Percentiles rank a stretch among this genome's conserved stretches.
These are phyloP conservation scores for Myiozetetes cayanensis DNA, from an alignment of 2,113 vertebrate species.

Conservation along the genomic window DNA sequence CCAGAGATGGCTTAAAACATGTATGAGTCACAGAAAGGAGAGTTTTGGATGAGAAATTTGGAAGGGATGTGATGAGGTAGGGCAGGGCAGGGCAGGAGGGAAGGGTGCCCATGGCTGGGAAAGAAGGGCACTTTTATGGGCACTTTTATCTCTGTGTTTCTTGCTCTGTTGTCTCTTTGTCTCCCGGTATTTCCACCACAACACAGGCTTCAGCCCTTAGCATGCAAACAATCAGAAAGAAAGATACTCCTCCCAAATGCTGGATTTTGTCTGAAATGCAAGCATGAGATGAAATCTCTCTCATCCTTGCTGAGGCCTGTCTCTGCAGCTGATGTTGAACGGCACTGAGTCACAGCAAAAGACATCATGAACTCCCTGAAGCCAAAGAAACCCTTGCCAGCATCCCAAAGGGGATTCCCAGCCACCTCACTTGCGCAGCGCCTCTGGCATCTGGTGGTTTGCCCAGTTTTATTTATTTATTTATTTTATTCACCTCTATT, in stretches of 20 bases:
- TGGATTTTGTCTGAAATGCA: neutral
- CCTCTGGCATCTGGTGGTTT: neutral
- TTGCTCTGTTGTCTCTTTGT: neutral
- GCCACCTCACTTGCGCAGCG: neutral
- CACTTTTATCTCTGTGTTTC: neutral
- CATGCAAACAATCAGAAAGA: neutral
- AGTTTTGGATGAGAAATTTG: neutral
- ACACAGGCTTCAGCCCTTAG: neutral
- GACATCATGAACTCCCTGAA: neutral
- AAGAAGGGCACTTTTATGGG: neutral
- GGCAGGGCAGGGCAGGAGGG: neutral
- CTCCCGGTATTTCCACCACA: neutral
- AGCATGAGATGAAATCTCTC: slow-evolving; percentile 10
- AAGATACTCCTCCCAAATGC: neutral
- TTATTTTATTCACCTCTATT: slow-evolving; percentile 28
- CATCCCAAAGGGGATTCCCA: slow-evolving; percentile 61
- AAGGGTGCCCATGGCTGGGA: neutral
- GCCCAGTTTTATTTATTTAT: slow-evolving; percentile 29
- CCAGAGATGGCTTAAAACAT: neutral
- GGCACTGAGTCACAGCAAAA: neutral
- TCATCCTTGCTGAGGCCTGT: slow-evolving; percentile 4
- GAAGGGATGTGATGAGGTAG: neutral
- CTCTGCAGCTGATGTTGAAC: slow-evolving; percentile 16
- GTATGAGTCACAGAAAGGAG: neutral
- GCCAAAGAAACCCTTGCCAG: slow-evolving; percentile 24